Evolutionary conservation across 2,888 invertebrate genomes (phyloP).

Genomic region (Nephrotoma flavescens): DNA sequence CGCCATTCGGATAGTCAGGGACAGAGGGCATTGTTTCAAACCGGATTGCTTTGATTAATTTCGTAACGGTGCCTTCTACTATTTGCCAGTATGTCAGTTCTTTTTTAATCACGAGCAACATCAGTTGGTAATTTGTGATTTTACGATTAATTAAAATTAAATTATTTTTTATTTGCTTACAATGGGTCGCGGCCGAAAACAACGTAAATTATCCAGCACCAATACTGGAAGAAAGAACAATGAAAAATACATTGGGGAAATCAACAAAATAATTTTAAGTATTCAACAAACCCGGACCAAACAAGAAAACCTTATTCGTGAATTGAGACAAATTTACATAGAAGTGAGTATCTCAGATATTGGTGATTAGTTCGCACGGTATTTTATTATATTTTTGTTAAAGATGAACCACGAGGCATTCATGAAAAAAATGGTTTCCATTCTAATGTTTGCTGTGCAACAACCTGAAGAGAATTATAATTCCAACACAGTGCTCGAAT

Average conservation of each 20-base stretch:
- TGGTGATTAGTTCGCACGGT: background rate
- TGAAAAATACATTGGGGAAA: background rate
- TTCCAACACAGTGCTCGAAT: constrained; percentile 52
- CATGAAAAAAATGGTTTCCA: constrained; percentile 45
- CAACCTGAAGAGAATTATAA: constrained; percentile 51
- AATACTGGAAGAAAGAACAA: no score
- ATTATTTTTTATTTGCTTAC: no score
- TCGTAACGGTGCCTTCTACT: no score
- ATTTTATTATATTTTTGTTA: constrained; percentile 7
- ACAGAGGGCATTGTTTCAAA: no score
- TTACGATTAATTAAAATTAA: no score
- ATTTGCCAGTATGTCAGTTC: no score
- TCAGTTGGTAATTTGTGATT: no score
- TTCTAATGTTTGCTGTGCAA: constrained; percentile 46
- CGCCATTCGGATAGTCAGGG: no score
- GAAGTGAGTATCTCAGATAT: constrained; percentile 33
- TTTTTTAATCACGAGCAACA: no score
- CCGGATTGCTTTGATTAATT: no score
- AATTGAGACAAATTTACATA: constrained; percentile 43
- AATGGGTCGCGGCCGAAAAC: no score
- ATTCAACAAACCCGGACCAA: constrained; percentile 48
- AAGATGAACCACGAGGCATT: constrained; percentile 43
- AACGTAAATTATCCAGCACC: no score
- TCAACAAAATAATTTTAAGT: constrained; percentile 38
- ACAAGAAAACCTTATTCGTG: constrained; percentile 47